phyloP scores from a whole-genome alignment of 2,888 invertebrate species.

The Enchytraeus crypticus region DNA sequence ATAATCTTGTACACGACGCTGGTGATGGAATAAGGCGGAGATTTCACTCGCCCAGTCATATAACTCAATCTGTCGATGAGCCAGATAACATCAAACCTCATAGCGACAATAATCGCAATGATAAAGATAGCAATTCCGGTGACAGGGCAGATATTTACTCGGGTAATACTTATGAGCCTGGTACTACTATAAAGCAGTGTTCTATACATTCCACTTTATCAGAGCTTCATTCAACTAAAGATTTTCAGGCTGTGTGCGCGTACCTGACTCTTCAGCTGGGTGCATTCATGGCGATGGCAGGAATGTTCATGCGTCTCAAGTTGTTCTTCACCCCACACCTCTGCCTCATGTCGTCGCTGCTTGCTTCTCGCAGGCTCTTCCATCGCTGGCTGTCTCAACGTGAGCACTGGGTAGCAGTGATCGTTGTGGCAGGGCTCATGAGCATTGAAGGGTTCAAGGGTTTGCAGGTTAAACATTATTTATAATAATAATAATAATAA shows the following conservation, averaged over 20 bases:
- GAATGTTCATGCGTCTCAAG: conserved; percentile 68
- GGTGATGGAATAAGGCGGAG: too few species aligned
- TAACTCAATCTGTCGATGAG: too few species aligned
- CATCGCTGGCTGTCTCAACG: conserved; percentile 6
- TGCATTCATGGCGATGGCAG: conserved; percentile 66
- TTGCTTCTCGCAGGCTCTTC: conserved; percentile 51
- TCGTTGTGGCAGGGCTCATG: conserved; percentile 55
- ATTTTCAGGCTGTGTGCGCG: conserved; percentile 30
- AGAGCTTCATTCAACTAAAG: too few species aligned
- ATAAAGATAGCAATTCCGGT: too few species aligned
- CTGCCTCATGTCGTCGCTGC: conserved; percentile 63
- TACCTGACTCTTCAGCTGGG: conserved; percentile 65
- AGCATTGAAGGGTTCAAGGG: conserved; percentile 53
- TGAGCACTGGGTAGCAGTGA: conserved; percentile 40
- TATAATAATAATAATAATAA: too few species aligned
- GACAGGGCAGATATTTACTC: neutral
- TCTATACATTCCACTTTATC: too few species aligned
- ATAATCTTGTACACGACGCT: too few species aligned
- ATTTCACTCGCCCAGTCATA: too few species aligned
- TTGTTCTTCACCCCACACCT: conserved; percentile 69
- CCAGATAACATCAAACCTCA: neutral
- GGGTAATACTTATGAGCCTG: too few species aligned
- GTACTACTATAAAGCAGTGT: too few species aligned
- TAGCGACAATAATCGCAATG: too few species aligned
- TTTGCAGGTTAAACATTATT: conserved; percentile 45